Base-by-base conservation (phyloP, 2,113 vertebrate species). In the Oncorhynchus tshawytscha region DNA sequence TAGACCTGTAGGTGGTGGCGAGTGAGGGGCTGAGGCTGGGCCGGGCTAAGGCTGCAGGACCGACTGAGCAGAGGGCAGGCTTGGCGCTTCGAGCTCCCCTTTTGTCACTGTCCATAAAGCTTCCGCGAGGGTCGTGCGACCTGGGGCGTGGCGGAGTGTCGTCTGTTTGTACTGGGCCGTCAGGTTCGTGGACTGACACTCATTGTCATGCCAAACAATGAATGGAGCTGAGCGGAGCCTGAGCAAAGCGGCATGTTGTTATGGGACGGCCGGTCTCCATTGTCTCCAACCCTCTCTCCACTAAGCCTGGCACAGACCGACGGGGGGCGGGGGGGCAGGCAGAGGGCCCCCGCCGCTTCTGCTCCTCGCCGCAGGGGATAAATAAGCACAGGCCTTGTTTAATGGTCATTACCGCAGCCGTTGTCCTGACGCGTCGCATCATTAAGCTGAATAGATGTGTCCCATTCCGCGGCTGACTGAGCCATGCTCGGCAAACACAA, bases 81-180 rank as follows among this genome's bases (percentile, higher is more conserved):
- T 73, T 75, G 80, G 82, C 80, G 71, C 82, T 45, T 45, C 82
- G 62, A 82, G 71, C 82, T 69, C 82, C 70, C 76, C 76, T 84
- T 73, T 73, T 83, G 89, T 92, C 90, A 92, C 86, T 67, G 79
- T 77, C 78, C 81, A 76, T 89, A 81, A 82, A 86, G 79, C 84
- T 81, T 83, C 88, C 81, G 72, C 71, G 74, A 70, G 67, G 70
- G 16, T 67, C 31, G 75, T 81, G 75, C 73, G 81, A 54, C 68
- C 69, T 67, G 81, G 51, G 69, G 16, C 13, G 25, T 24, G 67
- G 12, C 2, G 39, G 39, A 80, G 79, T 89, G 87, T 92, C 87
- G 86, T 90, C 78, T 86, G 81, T 90, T 89, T 89, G 78, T 86
- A 88, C 89, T 84, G 84, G 80, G 64, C 78, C 68, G 13, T 29